phyloP scores from a whole-genome alignment of 2,113 vertebrate species.

The Nothocercus julius region DNA sequence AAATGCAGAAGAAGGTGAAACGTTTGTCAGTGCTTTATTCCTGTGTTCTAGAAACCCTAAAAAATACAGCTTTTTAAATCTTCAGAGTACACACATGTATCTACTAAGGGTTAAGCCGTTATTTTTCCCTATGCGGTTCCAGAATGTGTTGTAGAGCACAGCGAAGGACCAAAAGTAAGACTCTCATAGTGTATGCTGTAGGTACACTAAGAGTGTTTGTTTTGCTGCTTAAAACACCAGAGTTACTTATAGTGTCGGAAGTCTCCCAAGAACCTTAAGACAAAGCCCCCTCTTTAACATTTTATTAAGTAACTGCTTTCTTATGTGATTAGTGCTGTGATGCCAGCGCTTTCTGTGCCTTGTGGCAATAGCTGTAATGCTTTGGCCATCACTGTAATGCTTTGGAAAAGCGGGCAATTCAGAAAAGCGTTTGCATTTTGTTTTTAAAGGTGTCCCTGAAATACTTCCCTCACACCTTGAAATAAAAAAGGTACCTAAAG shows the following conservation, averaged over 20 bases:
- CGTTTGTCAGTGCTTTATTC: constrained; percentile 3
- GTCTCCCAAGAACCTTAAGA: neutral
- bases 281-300: neutral
- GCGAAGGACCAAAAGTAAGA: neutral
- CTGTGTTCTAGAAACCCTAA: constrained; percentile 6
- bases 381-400: neutral
- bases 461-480: neutral
- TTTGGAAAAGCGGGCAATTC: neutral
- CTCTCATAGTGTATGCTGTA: neutral
- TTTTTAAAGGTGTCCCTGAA: neutral
- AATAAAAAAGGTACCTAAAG: neutral
- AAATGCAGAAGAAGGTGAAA: neutral
- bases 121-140: constrained; percentile 41
- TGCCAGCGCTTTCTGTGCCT: neutral
- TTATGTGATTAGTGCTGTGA: neutral
- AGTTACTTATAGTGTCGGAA: constrained; percentile 2
- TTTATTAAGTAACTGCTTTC: neutral
- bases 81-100: neutral
- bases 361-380: neutral
- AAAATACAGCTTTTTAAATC: neutral
- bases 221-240: constrained; percentile 14
- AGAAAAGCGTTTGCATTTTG: fast-evolving
- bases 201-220: neutral
- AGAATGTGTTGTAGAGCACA: constrained; percentile 39
- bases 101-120: constrained; percentile 29